These are phyloP conservation scores for Mesochorus sp. DNA, from an alignment of 2,888 invertebrate genomes.

Conservation along the genomic window DNA sequence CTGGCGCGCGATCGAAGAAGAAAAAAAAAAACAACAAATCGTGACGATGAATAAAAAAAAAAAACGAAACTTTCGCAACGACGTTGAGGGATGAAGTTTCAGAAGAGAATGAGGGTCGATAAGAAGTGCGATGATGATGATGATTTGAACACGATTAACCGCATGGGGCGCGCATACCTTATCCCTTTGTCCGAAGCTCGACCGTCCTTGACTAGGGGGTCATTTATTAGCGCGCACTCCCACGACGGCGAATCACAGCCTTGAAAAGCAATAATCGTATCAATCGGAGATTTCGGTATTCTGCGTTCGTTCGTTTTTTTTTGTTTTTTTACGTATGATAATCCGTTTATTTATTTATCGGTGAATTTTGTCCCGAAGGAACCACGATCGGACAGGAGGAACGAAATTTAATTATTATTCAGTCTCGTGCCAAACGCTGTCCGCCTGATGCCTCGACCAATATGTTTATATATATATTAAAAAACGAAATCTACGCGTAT, in stretches of 20 bases:
- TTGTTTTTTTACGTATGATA: background rate
- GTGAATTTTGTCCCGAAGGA: too few species aligned
- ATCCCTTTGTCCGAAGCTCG: constrained; percentile 54
- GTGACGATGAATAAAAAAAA: too few species aligned
- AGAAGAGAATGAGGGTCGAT: background rate
- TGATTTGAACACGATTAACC: constrained; percentile 35
- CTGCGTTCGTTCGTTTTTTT: background rate
- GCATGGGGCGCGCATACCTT: constrained; percentile 52
- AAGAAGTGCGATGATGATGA: constrained; percentile 16
- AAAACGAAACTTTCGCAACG: too few species aligned
- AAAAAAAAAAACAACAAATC: too few species aligned
- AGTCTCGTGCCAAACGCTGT: too few species aligned
- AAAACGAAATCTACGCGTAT: constrained; percentile 2
- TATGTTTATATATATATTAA: too few species aligned
- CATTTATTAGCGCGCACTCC: constrained; percentile 55
- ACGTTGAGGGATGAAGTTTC: too few species aligned
- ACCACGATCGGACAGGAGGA: too few species aligned
- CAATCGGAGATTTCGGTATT: background rate
- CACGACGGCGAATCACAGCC: constrained; percentile 9
- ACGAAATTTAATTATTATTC: too few species aligned
- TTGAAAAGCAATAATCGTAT: background rate
- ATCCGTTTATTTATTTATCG: too few species aligned
- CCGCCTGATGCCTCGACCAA: constrained; percentile 2
- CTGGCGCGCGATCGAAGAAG: too few species aligned
- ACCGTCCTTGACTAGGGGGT: constrained; percentile 56